phyloP scores from a whole-genome alignment of 2,888 invertebrate species.

The Balanococcus diminutus region DNA sequence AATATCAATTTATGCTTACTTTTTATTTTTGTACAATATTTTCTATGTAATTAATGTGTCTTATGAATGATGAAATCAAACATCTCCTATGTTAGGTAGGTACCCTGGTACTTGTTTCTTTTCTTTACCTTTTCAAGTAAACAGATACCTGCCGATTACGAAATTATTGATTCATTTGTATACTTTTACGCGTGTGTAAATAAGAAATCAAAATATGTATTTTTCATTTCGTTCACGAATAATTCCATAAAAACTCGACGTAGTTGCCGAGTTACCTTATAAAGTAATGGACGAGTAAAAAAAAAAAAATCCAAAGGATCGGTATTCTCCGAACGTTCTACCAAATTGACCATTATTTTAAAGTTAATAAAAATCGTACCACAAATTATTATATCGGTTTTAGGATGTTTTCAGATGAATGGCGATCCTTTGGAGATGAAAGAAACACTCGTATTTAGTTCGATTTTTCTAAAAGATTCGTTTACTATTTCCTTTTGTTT shows the following conservation, averaged over 20 bases:
- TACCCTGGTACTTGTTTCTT: neutral
- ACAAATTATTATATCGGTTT: too few relatives aligned
- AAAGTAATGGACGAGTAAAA: neutral
- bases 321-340: neutral
- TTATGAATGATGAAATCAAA: neutral
- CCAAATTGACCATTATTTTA: neutral
- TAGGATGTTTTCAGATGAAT: neutral
- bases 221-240: neutral
- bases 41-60: neutral
- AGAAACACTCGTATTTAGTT: neutral
- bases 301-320: neutral
- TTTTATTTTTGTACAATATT: neutral
- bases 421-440: neutral
- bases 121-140: neutral
- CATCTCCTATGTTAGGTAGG: neutral
- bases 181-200: too few relatives aligned
- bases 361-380: neutral
- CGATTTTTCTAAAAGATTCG: neutral
- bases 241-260: neutral
- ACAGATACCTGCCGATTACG: neutral
- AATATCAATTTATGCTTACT: neutral
- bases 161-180: neutral
- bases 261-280: neutral
- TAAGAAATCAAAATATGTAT: neutral
- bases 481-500: neutral